Conservation (phyloP, 1,140 invertebrate species). For the Phthorimaea operculella region DNA sequence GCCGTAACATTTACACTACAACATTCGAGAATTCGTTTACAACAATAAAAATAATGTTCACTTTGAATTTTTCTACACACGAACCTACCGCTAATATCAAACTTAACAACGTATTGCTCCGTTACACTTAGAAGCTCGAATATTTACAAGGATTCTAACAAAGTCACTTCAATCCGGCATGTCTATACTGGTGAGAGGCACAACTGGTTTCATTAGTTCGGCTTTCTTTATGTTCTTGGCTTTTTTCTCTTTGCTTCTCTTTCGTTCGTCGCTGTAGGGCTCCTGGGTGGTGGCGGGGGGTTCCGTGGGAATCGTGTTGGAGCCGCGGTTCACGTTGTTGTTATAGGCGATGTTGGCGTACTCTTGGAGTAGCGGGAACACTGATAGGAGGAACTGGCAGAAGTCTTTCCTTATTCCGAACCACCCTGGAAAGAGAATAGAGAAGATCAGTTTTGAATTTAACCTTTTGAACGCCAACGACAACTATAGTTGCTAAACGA, state of each 20-base stretch:
- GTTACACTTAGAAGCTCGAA: conserved; percentile 29
- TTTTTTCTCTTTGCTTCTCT: conserved; percentile 70
- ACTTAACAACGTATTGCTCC: conserved; percentile 54
- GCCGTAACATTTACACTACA: not conserved
- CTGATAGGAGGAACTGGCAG: conserved; percentile 91
- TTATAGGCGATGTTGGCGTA: conserved; percentile 98
- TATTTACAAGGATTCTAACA: conserved; percentile 35
- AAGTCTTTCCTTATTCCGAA: conserved; percentile 98
- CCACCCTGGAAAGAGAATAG: conserved; percentile 81
- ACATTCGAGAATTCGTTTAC: conserved; percentile 10
- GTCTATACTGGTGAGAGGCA: conserved; percentile 88
- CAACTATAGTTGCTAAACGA: too few relatives aligned
- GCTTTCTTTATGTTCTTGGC: conserved; percentile 76
- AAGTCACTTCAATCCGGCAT: conserved; percentile 80
- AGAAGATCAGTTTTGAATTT: too few relatives aligned
- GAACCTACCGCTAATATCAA: conserved; percentile 37
- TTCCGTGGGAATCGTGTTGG: conserved; percentile 53
- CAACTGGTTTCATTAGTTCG: conserved; percentile 82
- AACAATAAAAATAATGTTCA: conserved; percentile 27
- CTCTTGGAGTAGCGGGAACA: conserved; percentile 95
- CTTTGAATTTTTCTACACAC: conserved; percentile 16
- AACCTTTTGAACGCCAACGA: too few relatives aligned
- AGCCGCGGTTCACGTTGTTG: conserved; percentile 69
- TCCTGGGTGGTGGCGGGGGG: conserved; percentile 64
- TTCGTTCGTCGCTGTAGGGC: conserved; percentile 66